phyloP scores from a whole-genome alignment of 1,140 invertebrate genomes.

The Colletes gigas region DNA sequence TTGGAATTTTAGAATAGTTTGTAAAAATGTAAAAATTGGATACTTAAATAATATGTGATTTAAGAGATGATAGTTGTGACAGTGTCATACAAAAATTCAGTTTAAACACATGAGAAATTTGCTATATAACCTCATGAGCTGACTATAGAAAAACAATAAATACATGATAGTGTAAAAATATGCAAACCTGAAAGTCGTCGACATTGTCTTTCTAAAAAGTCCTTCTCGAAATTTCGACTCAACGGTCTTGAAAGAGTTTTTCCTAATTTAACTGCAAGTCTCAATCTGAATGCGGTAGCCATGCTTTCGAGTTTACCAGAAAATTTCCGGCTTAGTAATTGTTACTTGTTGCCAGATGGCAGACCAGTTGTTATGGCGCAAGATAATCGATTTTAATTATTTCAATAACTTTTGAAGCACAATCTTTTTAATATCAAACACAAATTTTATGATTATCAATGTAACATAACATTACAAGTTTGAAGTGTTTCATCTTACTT shows the following conservation, averaged over 20 bases:
- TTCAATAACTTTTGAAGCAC: not conserved
- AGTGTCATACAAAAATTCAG: not conserved
- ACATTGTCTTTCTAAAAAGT: conserved; percentile 46
- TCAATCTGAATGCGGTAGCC: conserved; percentile 56
- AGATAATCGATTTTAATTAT: not conserved
- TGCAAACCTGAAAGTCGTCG: conserved; percentile 57
- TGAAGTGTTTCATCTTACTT: not conserved
- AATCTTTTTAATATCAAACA: not conserved
- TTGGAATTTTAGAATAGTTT: not conserved
- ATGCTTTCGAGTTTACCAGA: conserved; percentile 50
- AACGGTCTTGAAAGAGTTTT: conserved; percentile 62
- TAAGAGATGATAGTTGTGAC: not conserved
- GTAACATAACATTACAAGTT: not conserved
- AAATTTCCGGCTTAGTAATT: no score
- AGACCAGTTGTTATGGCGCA: no score
- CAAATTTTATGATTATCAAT: not conserved
- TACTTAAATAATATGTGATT: not conserved
- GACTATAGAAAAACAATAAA: not conserved
- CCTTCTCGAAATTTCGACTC: conserved; percentile 49
- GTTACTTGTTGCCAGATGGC: not conserved
- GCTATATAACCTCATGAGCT: not conserved
- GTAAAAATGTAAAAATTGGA: not conserved
- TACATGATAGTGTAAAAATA: not conserved
- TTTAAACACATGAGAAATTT: no score
- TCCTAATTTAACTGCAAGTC: conserved; percentile 59